Evolutionary conservation across 1,140 invertebrate genomes (phyloP).

Genomic region (Caenorhabditis remanei): DNA sequence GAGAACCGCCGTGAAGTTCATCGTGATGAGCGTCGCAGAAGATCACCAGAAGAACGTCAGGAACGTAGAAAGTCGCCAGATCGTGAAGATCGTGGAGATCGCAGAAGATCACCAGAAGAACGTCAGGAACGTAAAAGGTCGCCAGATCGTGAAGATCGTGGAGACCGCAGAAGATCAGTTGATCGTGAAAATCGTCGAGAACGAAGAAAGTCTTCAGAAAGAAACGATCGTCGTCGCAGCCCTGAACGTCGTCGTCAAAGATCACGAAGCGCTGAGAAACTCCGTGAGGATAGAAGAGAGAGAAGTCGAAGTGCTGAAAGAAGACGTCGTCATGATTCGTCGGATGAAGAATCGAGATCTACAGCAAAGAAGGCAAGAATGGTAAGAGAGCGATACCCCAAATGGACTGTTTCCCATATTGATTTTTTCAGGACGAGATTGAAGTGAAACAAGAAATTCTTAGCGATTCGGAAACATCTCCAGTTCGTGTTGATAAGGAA

Average conservation of each 20-base stretch:
- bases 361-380: neutral
- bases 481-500: constrained; percentile 1
- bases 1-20: neutral
- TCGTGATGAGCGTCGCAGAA: neutral
- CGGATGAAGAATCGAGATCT: neutral
- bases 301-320: constrained; percentile 12
- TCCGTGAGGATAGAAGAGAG: neutral
- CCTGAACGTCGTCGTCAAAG: neutral
- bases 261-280: neutral
- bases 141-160: neutral
- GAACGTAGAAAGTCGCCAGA: neutral
- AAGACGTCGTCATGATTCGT: constrained; percentile 8
- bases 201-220: neutral
- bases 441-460: constrained; percentile 3
- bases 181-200: neutral
- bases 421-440: constrained; percentile 14
- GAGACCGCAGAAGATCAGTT: neutral
- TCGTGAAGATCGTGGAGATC: neutral
- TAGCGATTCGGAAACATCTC: neutral
- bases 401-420: neutral
- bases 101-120: neutral
- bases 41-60: neutral
- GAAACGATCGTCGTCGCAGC: neutral
- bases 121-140: neutral
- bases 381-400: neutral